phyloP scores from a whole-genome alignment of 2,113 vertebrate species.

The Hyaena hyaena region DNA sequence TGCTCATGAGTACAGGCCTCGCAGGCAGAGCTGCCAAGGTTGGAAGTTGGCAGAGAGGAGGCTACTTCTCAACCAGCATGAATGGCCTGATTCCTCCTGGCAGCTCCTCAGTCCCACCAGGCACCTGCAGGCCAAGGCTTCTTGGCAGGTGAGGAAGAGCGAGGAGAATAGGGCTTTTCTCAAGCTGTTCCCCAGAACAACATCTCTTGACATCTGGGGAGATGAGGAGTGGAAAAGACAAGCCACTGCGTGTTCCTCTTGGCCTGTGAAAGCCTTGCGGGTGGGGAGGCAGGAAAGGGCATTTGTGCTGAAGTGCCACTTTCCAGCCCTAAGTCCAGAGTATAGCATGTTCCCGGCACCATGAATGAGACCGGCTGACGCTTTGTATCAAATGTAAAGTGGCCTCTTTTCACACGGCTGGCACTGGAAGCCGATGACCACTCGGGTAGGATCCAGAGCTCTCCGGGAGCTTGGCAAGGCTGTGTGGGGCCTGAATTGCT shows the following conservation, averaged over 20 bases:
- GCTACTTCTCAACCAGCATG: not conserved
- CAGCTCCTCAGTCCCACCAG: not conserved
- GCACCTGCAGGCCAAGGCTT: constrained; percentile 51
- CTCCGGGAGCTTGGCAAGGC: constrained; percentile 62
- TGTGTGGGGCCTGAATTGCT: not conserved
- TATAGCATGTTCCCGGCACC: constrained; percentile 33
- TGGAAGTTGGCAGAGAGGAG: constrained; percentile 24
- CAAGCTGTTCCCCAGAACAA: not conserved
- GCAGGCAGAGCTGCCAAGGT: not conserved
- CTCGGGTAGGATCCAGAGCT: constrained; percentile 12
- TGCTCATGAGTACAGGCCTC: not conserved
- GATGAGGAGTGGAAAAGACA: constrained; percentile 9
- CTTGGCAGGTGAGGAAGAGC: constrained; percentile 63
- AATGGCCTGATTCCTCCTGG: not conserved
- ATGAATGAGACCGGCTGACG: constrained; percentile 1
- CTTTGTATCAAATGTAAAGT: constrained; percentile 66
- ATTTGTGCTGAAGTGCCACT: constrained; percentile 25
- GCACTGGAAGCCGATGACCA: not conserved
- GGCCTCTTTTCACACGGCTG: constrained; percentile 67
- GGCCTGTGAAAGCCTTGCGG: not conserved
- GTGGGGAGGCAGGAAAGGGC: constrained; percentile 9
- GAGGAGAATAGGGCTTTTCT: constrained; percentile 61
- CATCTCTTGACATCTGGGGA: not conserved
- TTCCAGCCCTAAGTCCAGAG: not conserved
- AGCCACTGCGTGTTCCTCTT: not conserved